Conservation (phyloP, 2,888 invertebrate species). For the Melieria crassipennis region DNA sequence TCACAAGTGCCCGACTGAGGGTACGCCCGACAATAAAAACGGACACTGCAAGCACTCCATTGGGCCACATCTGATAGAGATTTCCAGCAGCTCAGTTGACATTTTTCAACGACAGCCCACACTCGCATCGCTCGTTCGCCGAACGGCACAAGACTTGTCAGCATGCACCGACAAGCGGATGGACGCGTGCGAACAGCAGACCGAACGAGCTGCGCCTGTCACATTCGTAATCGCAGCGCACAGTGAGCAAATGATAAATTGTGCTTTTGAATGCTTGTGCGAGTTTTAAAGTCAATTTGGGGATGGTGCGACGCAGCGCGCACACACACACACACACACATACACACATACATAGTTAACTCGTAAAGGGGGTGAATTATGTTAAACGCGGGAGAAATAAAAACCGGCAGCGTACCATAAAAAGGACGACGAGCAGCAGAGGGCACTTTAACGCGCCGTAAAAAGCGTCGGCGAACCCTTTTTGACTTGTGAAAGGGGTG, state of each 20-base stretch:
- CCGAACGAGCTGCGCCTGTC: slow-evolving; percentile 25
- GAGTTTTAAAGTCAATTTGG: slow-evolving; percentile 65
- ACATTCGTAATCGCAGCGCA: slow-evolving; percentile 36
- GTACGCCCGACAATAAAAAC: slow-evolving; percentile 17
- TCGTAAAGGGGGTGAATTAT: slow-evolving; percentile 33
- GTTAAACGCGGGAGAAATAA: background rate
- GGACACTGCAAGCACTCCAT: slow-evolving; percentile 21
- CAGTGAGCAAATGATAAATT: slow-evolving; percentile 63
- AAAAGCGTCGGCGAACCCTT: background rate
- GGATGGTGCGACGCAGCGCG: slow-evolving; percentile 50
- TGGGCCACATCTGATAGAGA: slow-evolving; percentile 55
- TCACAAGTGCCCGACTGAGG: slow-evolving; percentile 8
- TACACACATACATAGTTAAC: slow-evolving; percentile 29
- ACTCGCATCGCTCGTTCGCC: slow-evolving; percentile 19
- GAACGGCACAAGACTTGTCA: background rate
- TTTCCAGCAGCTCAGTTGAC: slow-evolving; percentile 42
- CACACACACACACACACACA: slow-evolving; percentile 3
- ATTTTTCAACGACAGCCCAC: slow-evolving; percentile 13
- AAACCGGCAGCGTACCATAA: background rate
- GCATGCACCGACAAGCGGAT: background rate
- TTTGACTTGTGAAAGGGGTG: background rate
- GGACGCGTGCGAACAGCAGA: background rate
- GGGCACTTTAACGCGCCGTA: slow-evolving; percentile 1
- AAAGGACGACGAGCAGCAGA: background rate
- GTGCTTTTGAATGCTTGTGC: slow-evolving; percentile 64